Base-by-base conservation (phyloP, 2,888 invertebrate species). In the Harpagoxenus sublaevis region DNA sequence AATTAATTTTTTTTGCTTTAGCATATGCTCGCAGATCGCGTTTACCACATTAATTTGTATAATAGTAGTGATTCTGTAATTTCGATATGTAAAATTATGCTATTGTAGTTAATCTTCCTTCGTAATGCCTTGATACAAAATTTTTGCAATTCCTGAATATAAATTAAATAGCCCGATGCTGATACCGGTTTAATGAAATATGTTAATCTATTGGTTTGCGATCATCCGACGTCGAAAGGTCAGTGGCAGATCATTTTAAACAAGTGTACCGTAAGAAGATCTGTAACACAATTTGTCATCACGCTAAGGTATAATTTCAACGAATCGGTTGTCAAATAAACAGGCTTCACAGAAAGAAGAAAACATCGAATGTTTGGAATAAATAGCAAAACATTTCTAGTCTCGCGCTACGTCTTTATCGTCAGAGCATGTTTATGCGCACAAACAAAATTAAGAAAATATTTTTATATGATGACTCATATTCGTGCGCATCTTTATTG, bases 221-320 rank as follows among this genome's bases (percentile, higher is more conserved):
- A 55, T 42, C 9, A 48, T 71, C 15, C 18, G 5, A 31, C 62
- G 18, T 4, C 42, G 12, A 78, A 83, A 89, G 86, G 82, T 88
- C 85, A 86, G n/a, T 84, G 70, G 55, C 62, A 62, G 68, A 5
- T 31, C 51, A 9, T 55, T 70, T 63, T 28, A 31, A 55, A 62
- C 68, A 62, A 48, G 28, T 12, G 9, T 10, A 42, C 0, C 18
- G 10, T 23, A 42, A 55, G n/a, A 55, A 78, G 12, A 53, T 53
- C 2, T 42, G 15, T 82, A 74, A 63, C 15, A 42, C 45, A 74
- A 82, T 28, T 18, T 48, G 23, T 31, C 2, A 15, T n/a, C 9
- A 12, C 10, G 5, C 10, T 48, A 51, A 35, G 51, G 51, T 74
- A 31, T 28, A 42, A 63, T 28, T 55, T 66, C 9, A 6, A 42